Conservation (phyloP, 2,888 invertebrate genomes). For the Cheilosia soror region DNA sequence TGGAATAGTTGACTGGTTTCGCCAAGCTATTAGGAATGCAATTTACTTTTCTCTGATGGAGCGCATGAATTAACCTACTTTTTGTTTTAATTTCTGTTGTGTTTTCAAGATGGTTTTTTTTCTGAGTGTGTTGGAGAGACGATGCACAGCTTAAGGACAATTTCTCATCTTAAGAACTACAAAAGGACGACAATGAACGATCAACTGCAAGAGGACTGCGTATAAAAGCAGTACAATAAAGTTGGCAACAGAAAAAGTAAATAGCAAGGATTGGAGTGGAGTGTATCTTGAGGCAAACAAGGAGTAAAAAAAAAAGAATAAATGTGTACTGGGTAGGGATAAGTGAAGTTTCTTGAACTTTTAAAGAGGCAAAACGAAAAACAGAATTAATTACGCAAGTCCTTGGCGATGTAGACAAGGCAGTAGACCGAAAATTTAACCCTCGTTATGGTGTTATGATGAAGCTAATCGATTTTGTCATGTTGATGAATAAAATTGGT, state of each 20-base stretch:
- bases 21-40: constrained; percentile 40
- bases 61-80: constrained; percentile 65
- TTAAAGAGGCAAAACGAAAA: constrained; percentile 14
- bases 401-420: neutral
- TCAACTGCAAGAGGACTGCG: constrained; percentile 13
- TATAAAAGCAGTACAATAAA: constrained; percentile 4
- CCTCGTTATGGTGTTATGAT: neutral
- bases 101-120: neutral
- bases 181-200: constrained; percentile 41
- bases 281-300: neutral
- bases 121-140: neutral
- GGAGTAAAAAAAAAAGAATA: neutral
- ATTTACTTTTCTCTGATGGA: constrained; percentile 59
- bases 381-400: constrained; percentile 18
- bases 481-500: too few relatives aligned
- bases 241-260: constrained; percentile 11
- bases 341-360: constrained; percentile 38
- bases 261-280: neutral
- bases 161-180: constrained; percentile 27
- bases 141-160: constrained; percentile 15
- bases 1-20: constrained; percentile 56
- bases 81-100: constrained; percentile 38
- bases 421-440: neutral
- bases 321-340: neutral
- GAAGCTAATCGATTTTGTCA: neutral